phyloP scores from a whole-genome alignment of 2,113 vertebrate genomes.

The Chroicocephalus ridibundus region DNA sequence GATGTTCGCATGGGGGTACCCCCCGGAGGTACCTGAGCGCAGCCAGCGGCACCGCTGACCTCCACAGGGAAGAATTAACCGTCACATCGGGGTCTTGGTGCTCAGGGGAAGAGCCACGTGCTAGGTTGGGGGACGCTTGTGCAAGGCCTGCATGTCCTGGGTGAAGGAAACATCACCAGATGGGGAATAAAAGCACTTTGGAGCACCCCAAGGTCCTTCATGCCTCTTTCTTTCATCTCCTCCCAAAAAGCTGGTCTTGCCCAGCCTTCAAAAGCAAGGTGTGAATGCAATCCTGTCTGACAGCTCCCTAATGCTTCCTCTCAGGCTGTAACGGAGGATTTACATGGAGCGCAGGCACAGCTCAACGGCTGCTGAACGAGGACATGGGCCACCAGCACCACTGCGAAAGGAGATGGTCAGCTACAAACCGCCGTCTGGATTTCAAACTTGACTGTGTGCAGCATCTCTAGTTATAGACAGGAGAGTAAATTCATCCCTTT shows the following conservation, averaged over 20 bases:
- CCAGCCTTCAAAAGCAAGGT: neutral
- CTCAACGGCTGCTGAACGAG: neutral
- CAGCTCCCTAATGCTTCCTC: neutral
- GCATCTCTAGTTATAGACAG: neutral
- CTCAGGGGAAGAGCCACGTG: neutral
- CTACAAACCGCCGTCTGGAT: neutral
- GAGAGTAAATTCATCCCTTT: neutral
- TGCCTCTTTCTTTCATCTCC: neutral
- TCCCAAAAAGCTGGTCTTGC: neutral
- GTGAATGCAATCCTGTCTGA: accelerated
- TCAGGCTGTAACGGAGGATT: neutral
- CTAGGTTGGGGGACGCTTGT: neutral
- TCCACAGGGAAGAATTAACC: neutral
- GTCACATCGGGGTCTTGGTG: accelerated
- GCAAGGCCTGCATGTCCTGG: neutral
- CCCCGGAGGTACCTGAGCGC: neutral
- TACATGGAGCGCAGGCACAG: accelerated
- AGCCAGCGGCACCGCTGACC: neutral
- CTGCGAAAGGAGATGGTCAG: neutral
- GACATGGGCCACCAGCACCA: neutral
- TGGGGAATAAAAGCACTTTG: neutral
- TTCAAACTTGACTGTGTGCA: neutral
- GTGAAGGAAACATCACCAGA: neutral
- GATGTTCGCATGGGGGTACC: neutral
- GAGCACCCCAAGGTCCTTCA: neutral